Evolutionary conservation across 1,140 invertebrate genomes (phyloP), one percentile per base, ranked within the genome.

Genomic region (Musca domestica): DNA sequence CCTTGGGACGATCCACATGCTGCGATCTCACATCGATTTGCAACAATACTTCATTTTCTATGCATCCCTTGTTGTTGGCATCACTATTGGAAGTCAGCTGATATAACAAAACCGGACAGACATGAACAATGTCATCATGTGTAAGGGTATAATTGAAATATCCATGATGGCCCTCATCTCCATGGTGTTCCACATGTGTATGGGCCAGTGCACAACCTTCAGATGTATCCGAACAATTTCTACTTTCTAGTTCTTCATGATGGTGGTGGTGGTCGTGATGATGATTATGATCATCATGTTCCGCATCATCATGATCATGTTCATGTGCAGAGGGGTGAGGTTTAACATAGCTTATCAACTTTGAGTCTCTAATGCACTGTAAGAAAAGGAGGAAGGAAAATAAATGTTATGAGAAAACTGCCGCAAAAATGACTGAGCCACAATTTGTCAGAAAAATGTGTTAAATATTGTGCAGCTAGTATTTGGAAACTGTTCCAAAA

Each of bases 51-150:
- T 54, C 34, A 0, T 66, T 80, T 69, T 67, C 66, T 82, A 89
- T 80, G 70, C 88, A 90, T 10, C 87, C 87, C 2, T 76, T 75
- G 51, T 83, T 80, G 66, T 86, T 85, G 56, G 82, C 76, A 22
- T 81, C 83, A 1, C 83, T 84, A 68, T 84, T 82, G 14, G 83
- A 85, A 14, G 85, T 72, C 73, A 89, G 81, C 71, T 90, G 88
- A 74, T 90, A 89, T 27, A 90, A 72, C 19, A 90, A 81, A 22
- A 87, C 86, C 2, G 89, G 89, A 74, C 89, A 90, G 10, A 90
- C 80, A 48, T 85, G 76, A 52, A 85, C 78, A 27, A 90, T 77
- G 14, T 80, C 74, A 41, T 69, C 64, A 63, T 69, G 70, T 54
- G 71, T 74, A 7, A 83, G 68, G 46, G 70, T 66, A 70, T 72